Evolutionary conservation across 2,113 vertebrate genomes (phyloP), one percentile per base, ranked within the genome.

Genomic region (Ovibos moschatus): DNA sequence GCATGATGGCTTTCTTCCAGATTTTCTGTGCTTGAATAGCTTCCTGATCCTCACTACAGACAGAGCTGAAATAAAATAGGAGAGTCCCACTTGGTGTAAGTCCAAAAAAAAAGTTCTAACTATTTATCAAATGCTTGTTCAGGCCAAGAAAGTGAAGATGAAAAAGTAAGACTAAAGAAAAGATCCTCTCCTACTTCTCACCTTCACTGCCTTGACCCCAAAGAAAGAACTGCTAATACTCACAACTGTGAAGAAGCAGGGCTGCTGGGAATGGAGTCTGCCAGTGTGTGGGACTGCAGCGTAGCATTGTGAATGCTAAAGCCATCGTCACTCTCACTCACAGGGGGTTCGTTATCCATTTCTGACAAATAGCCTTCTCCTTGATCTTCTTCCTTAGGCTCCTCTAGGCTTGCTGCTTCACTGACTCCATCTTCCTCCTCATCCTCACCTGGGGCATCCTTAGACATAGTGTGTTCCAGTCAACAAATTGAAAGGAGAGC

Each of bases 1-100:
- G 98, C 99, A 99, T 99, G 88, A 99, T 99, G 88, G 99, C 99
- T 98, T 99, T 99, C 98, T 99, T 99, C 99, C 99, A 99, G 98
- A 99, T 99, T 98, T 99, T 99, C 98, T 99, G 99, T 53, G 99
- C 99, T 98, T 99, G 99, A 96, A 99, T 99, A 0, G 99, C 99
- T 98, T 99, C 99, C 98, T 99, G 99, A 98, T 99, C 99, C 97
- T 99, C 99, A 95, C 99, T 99, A 96, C 99, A 99, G 82, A 99
- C 99, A 28, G 99, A 99, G 95, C 99, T 99, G 97, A 97, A 93
- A 98, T 96, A 92, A 98, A 57, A 87, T 6, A 96, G 1, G 55
- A 4, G 12, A 95, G 36, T 92, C 76, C 25, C 53, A 92, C 33
- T 64, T 95, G 62, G n/a, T 58, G 50, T 9, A 88, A 57, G 5